Evolutionary conservation across 2,888 invertebrate genomes (phyloP).

Genomic region (Sceliomorpha sp.): DNA sequence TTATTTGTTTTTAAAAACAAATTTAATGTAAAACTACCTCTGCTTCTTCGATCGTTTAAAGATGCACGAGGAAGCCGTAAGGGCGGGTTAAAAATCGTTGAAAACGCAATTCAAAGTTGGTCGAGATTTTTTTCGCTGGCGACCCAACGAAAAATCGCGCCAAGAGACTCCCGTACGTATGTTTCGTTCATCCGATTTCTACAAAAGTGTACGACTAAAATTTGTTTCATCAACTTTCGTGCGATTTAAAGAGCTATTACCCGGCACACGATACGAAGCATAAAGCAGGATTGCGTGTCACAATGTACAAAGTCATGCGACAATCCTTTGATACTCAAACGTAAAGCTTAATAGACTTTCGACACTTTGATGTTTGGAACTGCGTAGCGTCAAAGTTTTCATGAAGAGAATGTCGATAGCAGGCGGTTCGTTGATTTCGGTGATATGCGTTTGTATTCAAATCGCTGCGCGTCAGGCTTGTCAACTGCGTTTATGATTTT

Average conservation of each 20-base stretch:
- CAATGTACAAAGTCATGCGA: slow-evolving; percentile 53
- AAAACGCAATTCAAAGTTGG: too few relatives aligned
- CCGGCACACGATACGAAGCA: slow-evolving; percentile 24
- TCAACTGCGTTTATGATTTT: slow-evolving; percentile 38
- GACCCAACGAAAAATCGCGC: not conserved
- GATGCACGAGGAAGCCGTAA: too few relatives aligned
- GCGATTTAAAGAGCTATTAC: slow-evolving; percentile 34
- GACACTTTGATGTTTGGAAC: slow-evolving; percentile 68
- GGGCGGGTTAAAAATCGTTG: too few relatives aligned
- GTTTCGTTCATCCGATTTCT: slow-evolving; percentile 7
- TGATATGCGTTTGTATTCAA: slow-evolving; percentile 52
- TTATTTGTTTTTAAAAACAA: too few relatives aligned
- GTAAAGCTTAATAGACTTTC: slow-evolving; percentile 60
- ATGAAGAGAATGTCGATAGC: slow-evolving; percentile 70
- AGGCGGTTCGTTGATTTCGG: slow-evolving; percentile 56
- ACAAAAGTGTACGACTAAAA: slow-evolving; percentile 6
- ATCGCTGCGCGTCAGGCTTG: slow-evolving; percentile 35
- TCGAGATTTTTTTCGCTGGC: too few relatives aligned
- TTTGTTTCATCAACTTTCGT: slow-evolving; percentile 6
- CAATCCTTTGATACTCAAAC: slow-evolving; percentile 58
- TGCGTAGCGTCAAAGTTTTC: slow-evolving; percentile 66
- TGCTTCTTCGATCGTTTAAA: too few relatives aligned
- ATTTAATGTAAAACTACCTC: too few relatives aligned
- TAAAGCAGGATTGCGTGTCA: slow-evolving; percentile 50
- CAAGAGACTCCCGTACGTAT: not conserved